Evolutionary conservation across 1,140 invertebrate species (phyloP).

Genomic region (Drosophila repletoides): DNA sequence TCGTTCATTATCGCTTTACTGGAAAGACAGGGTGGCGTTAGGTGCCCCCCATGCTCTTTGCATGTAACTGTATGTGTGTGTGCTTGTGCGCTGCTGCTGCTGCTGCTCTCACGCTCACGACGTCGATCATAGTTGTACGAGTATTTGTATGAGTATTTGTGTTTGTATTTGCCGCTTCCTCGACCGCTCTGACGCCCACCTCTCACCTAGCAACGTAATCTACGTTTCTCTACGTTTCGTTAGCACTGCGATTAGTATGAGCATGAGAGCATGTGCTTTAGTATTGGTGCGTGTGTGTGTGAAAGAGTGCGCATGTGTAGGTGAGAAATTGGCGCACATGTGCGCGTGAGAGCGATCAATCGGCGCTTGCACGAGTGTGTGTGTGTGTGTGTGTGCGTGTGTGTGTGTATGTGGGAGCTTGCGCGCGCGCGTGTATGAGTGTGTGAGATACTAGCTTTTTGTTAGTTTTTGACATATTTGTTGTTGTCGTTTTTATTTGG

Average conservation of each 20-base stretch:
- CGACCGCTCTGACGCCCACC: slow-evolving; percentile 1
- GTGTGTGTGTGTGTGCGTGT: slow-evolving; percentile 5
- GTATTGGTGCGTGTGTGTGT: slow-evolving; percentile 23
- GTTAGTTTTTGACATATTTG: slow-evolving; percentile 76
- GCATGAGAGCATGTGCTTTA: slow-evolving; percentile 42
- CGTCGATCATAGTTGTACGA: slow-evolving; percentile 3
- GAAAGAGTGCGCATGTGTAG: slow-evolving; percentile 57
- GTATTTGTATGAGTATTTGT: slow-evolving; percentile 16
- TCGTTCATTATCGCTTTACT: slow-evolving; percentile 71
- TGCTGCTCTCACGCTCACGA: slow-evolving; percentile 22
- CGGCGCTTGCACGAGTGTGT: slow-evolving; percentile 43
- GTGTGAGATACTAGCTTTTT: slow-evolving; percentile 61
- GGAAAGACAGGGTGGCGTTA: slow-evolving; percentile 63
- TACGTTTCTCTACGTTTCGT: slow-evolving; percentile 22
- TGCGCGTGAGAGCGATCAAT: slow-evolving; percentile 64
- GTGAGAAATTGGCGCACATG: slow-evolving; percentile 67
- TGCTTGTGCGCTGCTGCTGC: neutral
- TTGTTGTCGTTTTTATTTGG: slow-evolving; percentile 51
- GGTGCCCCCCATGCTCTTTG: slow-evolving; percentile 37
- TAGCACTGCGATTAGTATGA: slow-evolving; percentile 56
- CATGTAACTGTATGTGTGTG: neutral
- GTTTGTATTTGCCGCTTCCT: slow-evolving; percentile 19
- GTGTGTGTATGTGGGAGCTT: slow-evolving; percentile 23
- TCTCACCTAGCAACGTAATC: slow-evolving; percentile 39
- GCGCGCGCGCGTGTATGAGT: slow-evolving; percentile 10